Base-by-base conservation (phyloP, 2,113 vertebrate species). In the Scytalopus superciliaris region DNA sequence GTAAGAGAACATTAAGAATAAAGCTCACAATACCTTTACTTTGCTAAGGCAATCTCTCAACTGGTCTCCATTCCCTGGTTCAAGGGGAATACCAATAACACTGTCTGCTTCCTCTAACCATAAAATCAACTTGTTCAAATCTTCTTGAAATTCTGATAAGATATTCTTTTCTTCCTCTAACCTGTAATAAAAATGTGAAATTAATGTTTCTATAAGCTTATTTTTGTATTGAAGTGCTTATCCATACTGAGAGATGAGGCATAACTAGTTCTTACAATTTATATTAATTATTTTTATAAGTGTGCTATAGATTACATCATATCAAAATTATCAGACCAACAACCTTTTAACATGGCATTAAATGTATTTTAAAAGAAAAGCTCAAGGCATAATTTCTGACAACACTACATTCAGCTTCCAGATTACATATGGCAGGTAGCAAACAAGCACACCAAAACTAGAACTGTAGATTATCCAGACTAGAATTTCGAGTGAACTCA, bases 31-130 rank as follows among this genome's bases (percentile, higher is more conserved):
- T 99, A 99, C 99, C 99, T 99, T 98, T 72, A 99, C 98, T 98
- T 98, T 99, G 87, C 95, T 97, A 89, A 99, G 97, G 22, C 98
- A 98, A 83, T 98, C 98, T 97, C 97, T 98, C 92, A 99, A 98
- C 94, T 99, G 99, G 69, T 98, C 97, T 35, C 98, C 98, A 97
- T 99, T 98, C 93, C 98, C 98, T 63, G 98, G 96, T 95, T 99
- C 98, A 93, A 98, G 96, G 19, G 98, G 98, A 96, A 97, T 96
- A 63, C 72, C 87, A 90, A 94, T 75, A 82, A 98, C 21, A 3
- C 33, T 96, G 37, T 99, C 98, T 7, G 98, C 97, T 97, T 98
- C 98, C 92, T 99, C 98, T 97, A 99, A 95, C 99, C 99, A 99
- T 83, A 97, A 97, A 97, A 98, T 92, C 97, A 99, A 98, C 44